phyloP scores from a whole-genome alignment of 1,140 invertebrate genomes.

The Drosophila nebulosa region DNA sequence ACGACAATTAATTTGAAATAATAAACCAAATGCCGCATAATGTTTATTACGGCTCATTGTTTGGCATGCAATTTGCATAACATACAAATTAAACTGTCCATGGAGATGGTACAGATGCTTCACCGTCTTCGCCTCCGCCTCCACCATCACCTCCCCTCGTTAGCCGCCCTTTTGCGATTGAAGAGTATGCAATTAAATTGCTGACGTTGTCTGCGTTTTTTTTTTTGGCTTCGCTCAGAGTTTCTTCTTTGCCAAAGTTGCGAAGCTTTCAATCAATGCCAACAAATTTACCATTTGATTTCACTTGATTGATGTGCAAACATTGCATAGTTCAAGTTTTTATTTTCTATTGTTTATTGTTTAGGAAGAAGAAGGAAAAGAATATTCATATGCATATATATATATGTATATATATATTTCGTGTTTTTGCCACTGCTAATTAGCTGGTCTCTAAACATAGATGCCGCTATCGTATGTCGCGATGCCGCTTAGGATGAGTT shows the following conservation, averaged over 20 bases:
- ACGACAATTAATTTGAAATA: slow-evolving; percentile 68
- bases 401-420: not conserved
- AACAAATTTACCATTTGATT: slow-evolving; percentile 56
- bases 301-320: slow-evolving; percentile 76
- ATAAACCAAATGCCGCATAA: slow-evolving; percentile 55
- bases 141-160: too few relatives aligned
- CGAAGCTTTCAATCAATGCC: slow-evolving; percentile 68
- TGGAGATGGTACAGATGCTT: slow-evolving; percentile 5
- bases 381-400: slow-evolving; percentile 22
- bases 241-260: slow-evolving; percentile 23
- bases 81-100: slow-evolving; percentile 36
- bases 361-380: slow-evolving; percentile 28
- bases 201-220: slow-evolving; percentile 41
- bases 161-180: slow-evolving; percentile 5
- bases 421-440: slow-evolving; percentile 40
- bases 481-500: slow-evolving; percentile 9
- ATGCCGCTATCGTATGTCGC: not conserved
- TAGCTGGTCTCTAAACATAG: slow-evolving; percentile 34
- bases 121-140: not conserved
- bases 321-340: slow-evolving; percentile 26
- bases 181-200: slow-evolving; percentile 66
- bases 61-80: slow-evolving; percentile 71
- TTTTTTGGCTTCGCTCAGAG: slow-evolving; percentile 5
- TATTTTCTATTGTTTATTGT: not conserved
- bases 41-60: slow-evolving; percentile 59